These are phyloP conservation scores for Eupelmus urozonus DNA, from an alignment of 2,888 invertebrate species.

Conservation along the genomic window DNA sequence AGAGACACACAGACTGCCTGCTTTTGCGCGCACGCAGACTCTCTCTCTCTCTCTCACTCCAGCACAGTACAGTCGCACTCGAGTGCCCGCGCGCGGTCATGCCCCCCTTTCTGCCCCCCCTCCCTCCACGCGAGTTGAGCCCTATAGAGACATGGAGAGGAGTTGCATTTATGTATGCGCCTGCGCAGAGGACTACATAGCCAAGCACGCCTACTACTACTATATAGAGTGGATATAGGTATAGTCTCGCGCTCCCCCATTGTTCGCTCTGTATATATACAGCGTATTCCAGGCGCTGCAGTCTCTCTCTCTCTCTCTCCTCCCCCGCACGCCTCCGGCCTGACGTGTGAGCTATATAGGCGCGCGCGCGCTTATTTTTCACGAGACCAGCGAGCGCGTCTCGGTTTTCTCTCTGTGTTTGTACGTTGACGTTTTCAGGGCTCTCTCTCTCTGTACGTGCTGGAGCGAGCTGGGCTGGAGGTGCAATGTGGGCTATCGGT, in stretches of 20 bases:
- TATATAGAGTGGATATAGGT: too few species aligned
- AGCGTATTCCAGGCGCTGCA: background rate
- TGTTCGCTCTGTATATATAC: background rate
- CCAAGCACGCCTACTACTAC: background rate
- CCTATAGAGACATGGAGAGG: background rate
- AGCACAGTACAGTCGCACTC: background rate
- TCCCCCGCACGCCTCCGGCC: too few species aligned
- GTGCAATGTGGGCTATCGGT: too few species aligned
- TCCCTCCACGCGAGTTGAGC: background rate
- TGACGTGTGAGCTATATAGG: too few species aligned
- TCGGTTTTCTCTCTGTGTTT: too few species aligned
- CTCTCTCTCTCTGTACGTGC: too few species aligned
- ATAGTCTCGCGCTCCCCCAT: background rate
- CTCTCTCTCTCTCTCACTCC: conserved; percentile 14
- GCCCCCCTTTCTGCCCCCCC: conserved; percentile 15
- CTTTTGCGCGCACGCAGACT: background rate
- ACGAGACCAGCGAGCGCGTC: too few species aligned
- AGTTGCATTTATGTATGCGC: background rate
- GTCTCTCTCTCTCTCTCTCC: background rate
- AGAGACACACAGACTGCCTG: too few species aligned
- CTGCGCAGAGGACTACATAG: background rate
- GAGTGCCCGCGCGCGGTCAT: conserved; percentile 25
- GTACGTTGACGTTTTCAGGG: too few species aligned
- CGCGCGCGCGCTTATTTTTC: too few species aligned
- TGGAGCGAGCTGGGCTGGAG: too few species aligned